Conservation (phyloP, 2,113 vertebrate species). For the Nematolebias whitei region DNA sequence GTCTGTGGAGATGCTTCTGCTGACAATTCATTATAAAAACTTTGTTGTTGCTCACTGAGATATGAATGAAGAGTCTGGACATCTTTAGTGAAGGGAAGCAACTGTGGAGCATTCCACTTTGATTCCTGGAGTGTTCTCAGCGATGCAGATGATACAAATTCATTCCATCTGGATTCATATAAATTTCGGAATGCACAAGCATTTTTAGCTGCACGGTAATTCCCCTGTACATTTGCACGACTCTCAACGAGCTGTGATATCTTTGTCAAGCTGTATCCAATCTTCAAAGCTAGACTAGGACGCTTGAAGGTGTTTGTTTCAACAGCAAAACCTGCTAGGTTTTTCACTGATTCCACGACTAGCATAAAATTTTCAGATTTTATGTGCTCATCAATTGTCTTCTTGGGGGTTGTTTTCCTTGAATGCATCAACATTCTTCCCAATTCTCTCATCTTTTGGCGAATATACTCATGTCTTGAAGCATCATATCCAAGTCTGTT, state of each 20-base stretch:
- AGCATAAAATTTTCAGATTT: too few relatives aligned
- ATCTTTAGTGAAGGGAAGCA: constrained; percentile 51
- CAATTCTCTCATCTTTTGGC: constrained; percentile 42
- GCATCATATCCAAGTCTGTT: constrained; percentile 27
- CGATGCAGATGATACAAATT: constrained; percentile 24
- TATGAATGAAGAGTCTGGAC: constrained; percentile 25
- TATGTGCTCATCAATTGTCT: too few relatives aligned
- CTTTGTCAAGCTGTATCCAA: constrained; percentile 10
- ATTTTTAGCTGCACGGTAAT: constrained; percentile 16
- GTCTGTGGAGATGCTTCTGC: background rate
- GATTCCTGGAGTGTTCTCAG: constrained; percentile 35
- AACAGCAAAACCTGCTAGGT: too few relatives aligned
- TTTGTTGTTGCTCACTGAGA: background rate
- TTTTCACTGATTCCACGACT: too few relatives aligned
- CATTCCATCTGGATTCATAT: constrained; percentile 34
- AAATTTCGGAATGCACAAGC: constrained; percentile 6
- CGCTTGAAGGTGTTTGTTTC: too few relatives aligned
- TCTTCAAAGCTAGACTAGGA: too few relatives aligned
- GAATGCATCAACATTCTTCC: constrained; percentile 20
- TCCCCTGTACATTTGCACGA: constrained; percentile 4
- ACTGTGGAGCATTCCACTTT: constrained; percentile 37
- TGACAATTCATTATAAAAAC: background rate
- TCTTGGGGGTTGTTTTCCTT: too few relatives aligned
- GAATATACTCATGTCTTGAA: constrained; percentile 47
- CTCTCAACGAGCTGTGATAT: constrained; percentile 21